Base-by-base conservation (phyloP, 2,797 vertebrate genomes). In the Danionella dracula region DNA sequence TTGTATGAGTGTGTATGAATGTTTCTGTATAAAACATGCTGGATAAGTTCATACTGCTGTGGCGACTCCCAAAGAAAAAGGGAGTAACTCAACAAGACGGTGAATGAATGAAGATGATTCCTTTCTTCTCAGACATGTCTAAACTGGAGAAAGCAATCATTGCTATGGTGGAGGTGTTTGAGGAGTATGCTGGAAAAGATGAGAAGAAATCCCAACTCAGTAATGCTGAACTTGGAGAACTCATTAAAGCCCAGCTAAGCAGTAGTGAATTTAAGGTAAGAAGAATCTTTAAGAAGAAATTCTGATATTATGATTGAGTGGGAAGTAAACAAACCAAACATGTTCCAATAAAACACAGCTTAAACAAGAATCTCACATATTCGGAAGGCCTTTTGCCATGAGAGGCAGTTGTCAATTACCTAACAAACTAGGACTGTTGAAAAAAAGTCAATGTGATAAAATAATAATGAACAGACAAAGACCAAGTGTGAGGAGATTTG, bases 101-200 rank as follows among this genome's bases (percentile, higher is more conserved):
- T 27, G 23, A 27, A 27, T 27, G 23, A 3, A 27, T 27, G 23
- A n/a, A n/a, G n/a, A n/a, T 19, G 48, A 1, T 19, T 15, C 64
- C 5, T 70, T 4, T 64, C 16, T 56, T 6, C 31, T 6, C 34
- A 78, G 72, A 29, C 41, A 88, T 89, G 88, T 63, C 84, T 69
- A 83, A 78, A 17, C 72, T 90, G 54, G 87, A 89, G n/a, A 27
- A 73, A 1, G 66, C 73, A 51, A 83, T 91, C 17, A 49, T 54
- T 4, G 74, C 71, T 51, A 78, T 88, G 1, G 83, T 86, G 35
- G 86, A 87, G 1, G 50, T 89, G 20, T 90, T 88, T 41, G 45
- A 84, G 55, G 77, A 88, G 5, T 87, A 86, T 12, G 76, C 83
- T 0, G 73, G 49, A 4, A 17, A 5, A 40, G 85, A 77, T 1